Evolutionary conservation across 2,888 invertebrate species (phyloP).

Genomic region (Apantesis nais): DNA sequence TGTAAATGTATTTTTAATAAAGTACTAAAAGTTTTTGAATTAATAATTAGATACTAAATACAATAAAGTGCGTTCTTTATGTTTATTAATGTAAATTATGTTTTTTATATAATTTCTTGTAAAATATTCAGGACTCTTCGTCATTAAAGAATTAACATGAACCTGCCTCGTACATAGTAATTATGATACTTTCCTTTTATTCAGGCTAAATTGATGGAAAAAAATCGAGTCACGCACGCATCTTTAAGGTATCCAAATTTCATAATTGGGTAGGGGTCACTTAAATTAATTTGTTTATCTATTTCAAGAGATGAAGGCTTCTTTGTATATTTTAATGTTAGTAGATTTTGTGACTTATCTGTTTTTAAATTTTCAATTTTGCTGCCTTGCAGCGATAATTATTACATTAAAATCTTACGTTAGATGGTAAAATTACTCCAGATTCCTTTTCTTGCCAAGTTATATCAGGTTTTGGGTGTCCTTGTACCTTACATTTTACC

Average conservation of each 20-base stretch:
- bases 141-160: neutral
- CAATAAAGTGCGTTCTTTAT: neutral
- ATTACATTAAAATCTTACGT: neutral
- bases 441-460: neutral
- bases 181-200: neutral
- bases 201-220: neutral
- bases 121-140: neutral
- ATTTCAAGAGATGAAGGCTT: neutral
- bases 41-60: neutral
- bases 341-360: neutral
- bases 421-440: neutral
- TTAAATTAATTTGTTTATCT: neutral
- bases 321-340: neutral
- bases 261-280: neutral
- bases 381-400: neutral
- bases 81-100: neutral
- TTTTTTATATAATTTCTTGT: neutral
- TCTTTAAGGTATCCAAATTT: too few relatives aligned
- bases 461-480: neutral
- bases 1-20: neutral
- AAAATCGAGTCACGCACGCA: too few relatives aligned
- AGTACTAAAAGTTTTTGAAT: neutral
- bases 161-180: neutral
- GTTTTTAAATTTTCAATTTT: neutral
- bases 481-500: neutral